Conservation (phyloP, 2,888 invertebrate species). For the Blastobasis lacticolella region DNA sequence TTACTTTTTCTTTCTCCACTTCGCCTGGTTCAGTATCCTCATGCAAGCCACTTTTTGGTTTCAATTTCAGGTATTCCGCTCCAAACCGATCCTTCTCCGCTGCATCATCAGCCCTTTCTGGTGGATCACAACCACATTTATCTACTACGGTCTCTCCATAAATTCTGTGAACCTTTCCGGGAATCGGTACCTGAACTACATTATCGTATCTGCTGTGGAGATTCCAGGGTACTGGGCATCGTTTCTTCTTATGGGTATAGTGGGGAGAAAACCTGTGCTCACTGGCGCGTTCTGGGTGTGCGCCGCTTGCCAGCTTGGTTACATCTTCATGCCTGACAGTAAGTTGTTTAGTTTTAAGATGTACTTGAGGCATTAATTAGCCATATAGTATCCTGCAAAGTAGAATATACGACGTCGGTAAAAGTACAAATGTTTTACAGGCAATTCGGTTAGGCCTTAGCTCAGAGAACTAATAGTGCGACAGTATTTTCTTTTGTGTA, state of each 20-base stretch:
- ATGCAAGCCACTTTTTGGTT: constrained; percentile 26
- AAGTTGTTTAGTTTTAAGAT: constrained; percentile 11
- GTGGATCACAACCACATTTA: constrained; percentile 81
- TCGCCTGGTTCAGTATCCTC: no score
- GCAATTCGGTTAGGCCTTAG: no score
- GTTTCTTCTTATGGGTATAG: constrained; percentile 74
- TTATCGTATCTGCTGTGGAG: constrained; percentile 78
- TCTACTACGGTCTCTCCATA: constrained; percentile 81
- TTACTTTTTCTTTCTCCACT: no score
- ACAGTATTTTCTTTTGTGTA: no score
- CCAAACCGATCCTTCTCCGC: constrained; percentile 38
- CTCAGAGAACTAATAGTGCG: no score
- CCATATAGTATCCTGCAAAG: no score
- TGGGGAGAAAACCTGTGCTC: constrained; percentile 78
- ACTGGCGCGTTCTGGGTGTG: constrained; percentile 76
- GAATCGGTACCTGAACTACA: constrained; percentile 79
- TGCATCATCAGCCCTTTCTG: constrained; percentile 70
- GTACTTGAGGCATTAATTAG: no score
- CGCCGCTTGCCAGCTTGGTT: constrained; percentile 74
- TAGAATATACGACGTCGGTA: no score
- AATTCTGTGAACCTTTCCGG: constrained; percentile 80
- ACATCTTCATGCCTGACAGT: constrained; percentile 75
- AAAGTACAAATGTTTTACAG: no score
- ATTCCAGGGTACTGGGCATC: constrained; percentile 82
- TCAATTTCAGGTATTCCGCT: constrained; percentile 39